Evolutionary conservation across 1,140 invertebrate species (phyloP).

Genomic region (Xylocopa sonorina): DNA sequence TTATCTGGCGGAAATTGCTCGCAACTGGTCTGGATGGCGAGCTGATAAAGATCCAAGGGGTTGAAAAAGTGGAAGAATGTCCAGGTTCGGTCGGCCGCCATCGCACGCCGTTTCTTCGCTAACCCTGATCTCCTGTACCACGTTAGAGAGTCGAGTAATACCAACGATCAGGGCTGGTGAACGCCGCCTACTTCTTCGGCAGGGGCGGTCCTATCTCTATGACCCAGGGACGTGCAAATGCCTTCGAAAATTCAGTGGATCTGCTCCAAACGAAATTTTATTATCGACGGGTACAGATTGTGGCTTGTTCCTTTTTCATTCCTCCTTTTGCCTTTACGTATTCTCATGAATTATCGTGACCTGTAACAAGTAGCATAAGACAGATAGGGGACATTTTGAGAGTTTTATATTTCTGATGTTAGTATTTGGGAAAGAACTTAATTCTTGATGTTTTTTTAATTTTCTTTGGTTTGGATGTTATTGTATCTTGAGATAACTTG

Average conservation of each 20-base stretch:
- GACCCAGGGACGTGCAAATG: slow-evolving; percentile 71
- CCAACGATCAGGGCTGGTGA: slow-evolving; percentile 65
- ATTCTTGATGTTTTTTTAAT: no score
- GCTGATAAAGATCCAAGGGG: slow-evolving; percentile 35
- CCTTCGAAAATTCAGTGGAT: slow-evolving; percentile 23
- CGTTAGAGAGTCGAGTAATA: slow-evolving; percentile 67
- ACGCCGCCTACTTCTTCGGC: slow-evolving; percentile 74
- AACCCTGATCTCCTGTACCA: slow-evolving; percentile 67
- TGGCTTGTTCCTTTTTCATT: no score
- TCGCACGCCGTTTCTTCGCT: slow-evolving; percentile 63
- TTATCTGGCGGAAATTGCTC: slow-evolving; percentile 25
- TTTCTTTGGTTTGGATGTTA: no score
- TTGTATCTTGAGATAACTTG: no score
- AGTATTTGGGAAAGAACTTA: no score
- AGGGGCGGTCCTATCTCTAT: slow-evolving; percentile 77
- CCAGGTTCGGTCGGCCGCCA: slow-evolving; percentile 61
- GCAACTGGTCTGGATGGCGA: not conserved
- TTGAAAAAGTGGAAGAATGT: slow-evolving; percentile 53
- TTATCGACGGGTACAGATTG: no score
- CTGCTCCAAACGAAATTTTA: not conserved
- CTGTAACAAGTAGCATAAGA: no score
- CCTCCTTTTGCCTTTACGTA: not conserved
- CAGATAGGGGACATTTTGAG: no score
- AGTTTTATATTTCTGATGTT: no score
- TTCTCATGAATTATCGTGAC: not conserved